Conservation (phyloP, 2,888 invertebrate genomes). For the Drosophila multiciliata region DNA sequence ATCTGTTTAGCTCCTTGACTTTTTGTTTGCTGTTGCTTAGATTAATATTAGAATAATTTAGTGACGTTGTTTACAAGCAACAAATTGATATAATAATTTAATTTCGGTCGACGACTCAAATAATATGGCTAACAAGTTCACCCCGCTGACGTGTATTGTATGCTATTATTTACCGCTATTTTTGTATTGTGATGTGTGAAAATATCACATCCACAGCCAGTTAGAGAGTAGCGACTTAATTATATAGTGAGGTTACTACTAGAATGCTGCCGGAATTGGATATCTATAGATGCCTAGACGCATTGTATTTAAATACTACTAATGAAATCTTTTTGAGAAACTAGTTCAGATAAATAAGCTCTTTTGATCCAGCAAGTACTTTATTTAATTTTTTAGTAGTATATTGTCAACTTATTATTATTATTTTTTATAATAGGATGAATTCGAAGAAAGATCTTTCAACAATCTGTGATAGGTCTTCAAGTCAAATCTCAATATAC, state of each 20-base stretch:
- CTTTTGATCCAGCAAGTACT: neutral
- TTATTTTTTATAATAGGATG: constrained; percentile 13
- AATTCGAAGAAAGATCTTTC: constrained; percentile 66
- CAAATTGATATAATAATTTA: neutral
- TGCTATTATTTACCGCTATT: neutral
- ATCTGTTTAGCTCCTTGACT: neutral
- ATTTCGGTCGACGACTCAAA: neutral
- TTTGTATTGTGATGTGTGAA: constrained; percentile 3
- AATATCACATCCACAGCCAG: neutral
- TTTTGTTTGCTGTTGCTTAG: neutral
- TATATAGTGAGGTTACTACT: neutral
- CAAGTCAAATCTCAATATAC: constrained; percentile 86
- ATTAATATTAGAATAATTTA: neutral
- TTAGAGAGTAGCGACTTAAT: neutral
- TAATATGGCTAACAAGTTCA: neutral
- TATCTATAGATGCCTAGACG: neutral
- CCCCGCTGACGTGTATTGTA: neutral
- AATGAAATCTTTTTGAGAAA: neutral
- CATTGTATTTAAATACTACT: neutral
- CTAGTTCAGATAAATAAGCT: neutral
- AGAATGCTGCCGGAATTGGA: neutral
- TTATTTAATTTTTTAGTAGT: neutral
- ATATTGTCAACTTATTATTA: neutral
- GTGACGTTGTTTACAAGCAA: neutral
- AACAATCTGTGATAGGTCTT: constrained; percentile 76